Percentiles rank a stretch among this genome's conserved stretches.
Evolutionary conservation across 2,888 invertebrate species (phyloP).

Genomic region (Anorthoa munda): DNA sequence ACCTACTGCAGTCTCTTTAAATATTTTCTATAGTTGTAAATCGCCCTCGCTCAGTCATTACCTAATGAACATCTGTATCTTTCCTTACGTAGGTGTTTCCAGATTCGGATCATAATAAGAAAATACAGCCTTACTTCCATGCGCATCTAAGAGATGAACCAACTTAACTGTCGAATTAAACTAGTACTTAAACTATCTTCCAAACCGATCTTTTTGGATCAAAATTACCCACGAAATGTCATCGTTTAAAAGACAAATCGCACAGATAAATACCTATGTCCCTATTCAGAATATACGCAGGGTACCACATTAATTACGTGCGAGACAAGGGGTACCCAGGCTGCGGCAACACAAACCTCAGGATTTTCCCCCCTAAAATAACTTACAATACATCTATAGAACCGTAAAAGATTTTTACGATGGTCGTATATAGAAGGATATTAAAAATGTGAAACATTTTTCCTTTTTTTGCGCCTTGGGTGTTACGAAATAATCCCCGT

Average conservation of each 20-base stretch:
- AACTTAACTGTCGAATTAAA: background rate
- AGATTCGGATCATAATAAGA: slow-evolving; percentile 13
- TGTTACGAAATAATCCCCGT: slow-evolving; percentile 20
- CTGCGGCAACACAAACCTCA: slow-evolving; percentile 22
- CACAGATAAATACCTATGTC: slow-evolving; percentile 38
- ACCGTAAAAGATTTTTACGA: slow-evolving; percentile 56
- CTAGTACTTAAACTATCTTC: slow-evolving; percentile 6
- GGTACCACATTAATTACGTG: slow-evolving; percentile 37
- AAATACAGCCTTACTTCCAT: slow-evolving; percentile 9
- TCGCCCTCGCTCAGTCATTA: slow-evolving; percentile 22
- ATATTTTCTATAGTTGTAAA: slow-evolving; percentile 7
- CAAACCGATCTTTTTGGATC: slow-evolving; percentile 19
- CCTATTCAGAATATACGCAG: slow-evolving; percentile 36
- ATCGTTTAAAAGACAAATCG: slow-evolving; percentile 54
- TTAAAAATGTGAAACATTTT: slow-evolving; percentile 48
- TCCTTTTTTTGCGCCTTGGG: slow-evolving; percentile 13
- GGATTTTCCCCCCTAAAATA: slow-evolving; percentile 42
- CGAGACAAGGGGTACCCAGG: slow-evolving; percentile 30
- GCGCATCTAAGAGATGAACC: background rate
- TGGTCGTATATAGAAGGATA: slow-evolving; percentile 41
- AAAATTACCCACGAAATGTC: slow-evolving; percentile 36
- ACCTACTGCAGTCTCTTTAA: slow-evolving; percentile 10
- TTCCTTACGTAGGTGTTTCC: slow-evolving; percentile 4
- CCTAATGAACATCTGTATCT: slow-evolving; percentile 29
- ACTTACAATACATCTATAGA: slow-evolving; percentile 46